These are phyloP conservation scores for Antitype chi DNA, from an alignment of 2,888 invertebrate species.

Conservation along the genomic window DNA sequence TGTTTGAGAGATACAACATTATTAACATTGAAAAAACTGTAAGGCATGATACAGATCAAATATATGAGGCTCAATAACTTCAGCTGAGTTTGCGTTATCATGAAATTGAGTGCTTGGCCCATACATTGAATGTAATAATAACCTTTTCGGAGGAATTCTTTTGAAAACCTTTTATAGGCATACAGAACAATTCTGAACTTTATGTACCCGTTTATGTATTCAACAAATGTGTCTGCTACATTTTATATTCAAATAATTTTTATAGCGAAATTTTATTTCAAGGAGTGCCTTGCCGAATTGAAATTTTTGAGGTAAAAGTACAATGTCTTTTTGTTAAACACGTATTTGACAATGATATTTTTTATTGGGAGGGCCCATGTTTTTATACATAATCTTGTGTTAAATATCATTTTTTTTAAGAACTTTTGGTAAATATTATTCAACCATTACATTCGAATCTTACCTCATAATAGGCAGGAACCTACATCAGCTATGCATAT, in stretches of 20 bases:
- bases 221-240: slow-evolving; percentile 50
- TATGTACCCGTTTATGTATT: slow-evolving; percentile 47
- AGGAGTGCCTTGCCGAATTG: slow-evolving; percentile 26
- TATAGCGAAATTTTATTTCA: slow-evolving; percentile 50
- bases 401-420: neutral
- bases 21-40: neutral
- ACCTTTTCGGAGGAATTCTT: slow-evolving; percentile 49
- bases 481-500: neutral
- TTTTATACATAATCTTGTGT: neutral
- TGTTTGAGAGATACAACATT: neutral
- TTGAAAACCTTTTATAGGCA: slow-evolving; percentile 46
- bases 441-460: neutral
- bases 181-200: slow-evolving; percentile 38
- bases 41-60: neutral
- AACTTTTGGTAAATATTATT: neutral
- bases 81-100: neutral
- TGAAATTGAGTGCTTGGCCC: neutral
- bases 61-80: neutral
- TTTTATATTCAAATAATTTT: slow-evolving; percentile 60
- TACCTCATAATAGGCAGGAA: neutral
- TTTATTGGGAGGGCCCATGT: slow-evolving; percentile 11
- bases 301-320: slow-evolving; percentile 45
- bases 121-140: slow-evolving; percentile 35
- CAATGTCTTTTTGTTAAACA: slow-evolving; percentile 23
- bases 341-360: slow-evolving; percentile 15